Percentiles rank a stretch among this genome's conserved stretches.
Evolutionary conservation across 2,888 invertebrate species (phyloP).

Genomic region (Salpingus planirostris): DNA sequence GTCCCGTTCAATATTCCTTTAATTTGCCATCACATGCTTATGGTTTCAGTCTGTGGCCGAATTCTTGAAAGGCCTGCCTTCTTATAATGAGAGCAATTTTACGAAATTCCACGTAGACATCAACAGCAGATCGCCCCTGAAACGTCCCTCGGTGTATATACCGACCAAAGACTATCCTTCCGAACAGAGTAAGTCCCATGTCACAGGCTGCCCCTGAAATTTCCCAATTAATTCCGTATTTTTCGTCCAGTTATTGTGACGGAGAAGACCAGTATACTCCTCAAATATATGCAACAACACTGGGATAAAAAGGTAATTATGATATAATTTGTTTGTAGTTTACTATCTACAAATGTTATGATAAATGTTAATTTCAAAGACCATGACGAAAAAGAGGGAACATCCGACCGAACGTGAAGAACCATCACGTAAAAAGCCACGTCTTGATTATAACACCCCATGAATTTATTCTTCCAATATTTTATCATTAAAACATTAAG

Average conservation of each 20-base stretch:
- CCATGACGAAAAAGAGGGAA: neutral
- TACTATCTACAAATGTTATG: neutral
- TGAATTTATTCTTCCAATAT: too few relatives aligned
- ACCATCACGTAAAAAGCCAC: neutral
- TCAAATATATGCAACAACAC: constrained; percentile 89
- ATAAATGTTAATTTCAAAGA: too few relatives aligned
- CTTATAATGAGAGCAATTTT: constrained; percentile 85
- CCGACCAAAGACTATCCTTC: constrained; percentile 89
- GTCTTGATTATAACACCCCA: neutral
- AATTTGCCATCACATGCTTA: too few relatives aligned
- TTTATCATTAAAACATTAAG: too few relatives aligned
- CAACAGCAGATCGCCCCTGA: constrained; percentile 70
- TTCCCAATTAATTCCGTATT: constrained; percentile 4
- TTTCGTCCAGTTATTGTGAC: constrained; percentile 87
- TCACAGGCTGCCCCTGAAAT: constrained; percentile 2
- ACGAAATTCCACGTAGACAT: constrained; percentile 82
- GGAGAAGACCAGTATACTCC: constrained; percentile 87
- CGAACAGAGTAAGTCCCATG: constrained; percentile 69
- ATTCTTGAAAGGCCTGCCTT: constrained; percentile 85
- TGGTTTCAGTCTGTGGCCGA: constrained; percentile 78
- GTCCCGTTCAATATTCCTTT: neutral
- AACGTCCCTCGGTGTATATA: constrained; percentile 84
- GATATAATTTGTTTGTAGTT: neutral
- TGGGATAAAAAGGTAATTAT: constrained; percentile 83
- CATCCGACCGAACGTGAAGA: neutral